These are phyloP conservation scores for Catamblyrhynchus diadema DNA, from an alignment of 2,797 vertebrate species.

Conservation along the genomic window DNA sequence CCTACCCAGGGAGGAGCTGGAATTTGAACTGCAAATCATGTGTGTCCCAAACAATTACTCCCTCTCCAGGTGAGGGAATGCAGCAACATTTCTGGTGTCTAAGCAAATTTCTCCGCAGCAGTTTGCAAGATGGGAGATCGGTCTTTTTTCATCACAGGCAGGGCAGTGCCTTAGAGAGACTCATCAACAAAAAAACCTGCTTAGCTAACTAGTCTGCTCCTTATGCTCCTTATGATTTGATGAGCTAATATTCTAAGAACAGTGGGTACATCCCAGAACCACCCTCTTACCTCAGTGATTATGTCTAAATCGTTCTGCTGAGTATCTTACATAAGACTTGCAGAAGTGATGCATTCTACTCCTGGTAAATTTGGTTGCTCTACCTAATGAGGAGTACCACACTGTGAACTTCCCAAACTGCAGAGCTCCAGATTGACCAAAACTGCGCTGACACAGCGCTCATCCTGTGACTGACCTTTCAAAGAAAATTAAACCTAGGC, in stretches of 20 bases:
- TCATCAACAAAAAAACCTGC: conserved; percentile 7
- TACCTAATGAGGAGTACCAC: neutral
- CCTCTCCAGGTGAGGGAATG: conserved; percentile 56
- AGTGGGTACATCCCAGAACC: conserved; percentile 21
- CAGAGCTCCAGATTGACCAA: neutral
- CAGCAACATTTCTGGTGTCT: conserved; percentile 35
- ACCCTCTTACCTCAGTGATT: conserved; percentile 31
- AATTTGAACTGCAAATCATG: conserved; percentile 57
- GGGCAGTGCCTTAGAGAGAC: neutral
- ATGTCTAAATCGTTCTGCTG: conserved; percentile 4
- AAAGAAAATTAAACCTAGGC: conserved; percentile 28
- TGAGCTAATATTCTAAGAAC: conserved; percentile 55
- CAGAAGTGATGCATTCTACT: conserved; percentile 23
- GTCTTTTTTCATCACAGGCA: neutral
- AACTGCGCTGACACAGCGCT: neutral
- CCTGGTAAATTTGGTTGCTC: neutral
- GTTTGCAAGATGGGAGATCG: neutral
- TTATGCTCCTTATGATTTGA: conserved; percentile 30
- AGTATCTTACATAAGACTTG: conserved; percentile 35
- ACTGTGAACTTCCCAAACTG: neutral
- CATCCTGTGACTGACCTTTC: conserved; percentile 1
- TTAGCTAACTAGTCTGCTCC: conserved; percentile 23
- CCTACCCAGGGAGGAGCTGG: conserved; percentile 63
- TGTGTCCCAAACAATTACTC: conserved; percentile 57
- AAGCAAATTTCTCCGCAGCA: conserved; percentile 19